Evolutionary conservation across 2,888 invertebrate species (phyloP).

Genomic region (Ennomos quercinarius): DNA sequence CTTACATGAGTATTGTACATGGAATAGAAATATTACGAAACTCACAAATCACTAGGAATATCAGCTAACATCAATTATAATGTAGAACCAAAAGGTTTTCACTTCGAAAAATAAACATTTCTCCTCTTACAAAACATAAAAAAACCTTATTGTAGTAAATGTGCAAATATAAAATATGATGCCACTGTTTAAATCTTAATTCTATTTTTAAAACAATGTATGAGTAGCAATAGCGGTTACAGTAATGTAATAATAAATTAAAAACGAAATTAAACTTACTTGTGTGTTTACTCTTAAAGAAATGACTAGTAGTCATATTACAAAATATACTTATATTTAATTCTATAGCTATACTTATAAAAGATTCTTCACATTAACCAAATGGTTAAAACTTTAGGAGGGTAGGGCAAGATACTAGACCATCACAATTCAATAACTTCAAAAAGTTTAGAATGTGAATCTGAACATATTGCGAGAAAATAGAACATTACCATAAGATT

Average conservation of each 20-base stretch:
- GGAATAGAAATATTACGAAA: slow-evolving; percentile 5
- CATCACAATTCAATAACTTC: slow-evolving; percentile 44
- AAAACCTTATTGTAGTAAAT: slow-evolving; percentile 1
- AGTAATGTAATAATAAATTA: slow-evolving; percentile 4
- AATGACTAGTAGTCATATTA: slow-evolving; percentile 39
- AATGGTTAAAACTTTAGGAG: slow-evolving; percentile 56
- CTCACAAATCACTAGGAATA: slow-evolving; percentile 1
- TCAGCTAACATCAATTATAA: slow-evolving; percentile 7
- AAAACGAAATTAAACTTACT: slow-evolving; percentile 2
- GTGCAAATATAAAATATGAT: not conserved
- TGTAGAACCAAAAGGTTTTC: slow-evolving; percentile 6
- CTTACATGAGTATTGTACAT: slow-evolving; percentile 64
- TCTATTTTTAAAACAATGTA: slow-evolving; percentile 1
- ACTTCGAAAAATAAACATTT: slow-evolving; percentile 15
- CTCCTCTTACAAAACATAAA: slow-evolving; percentile 8
- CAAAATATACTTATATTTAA: slow-evolving; percentile 47
- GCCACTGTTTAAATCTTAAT: not conserved
- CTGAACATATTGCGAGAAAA: slow-evolving; percentile 18
- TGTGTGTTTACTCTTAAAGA: slow-evolving; percentile 13
- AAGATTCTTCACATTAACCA: slow-evolving; percentile 39
- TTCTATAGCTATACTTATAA: slow-evolving; percentile 38
- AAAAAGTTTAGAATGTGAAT: slow-evolving; percentile 20
- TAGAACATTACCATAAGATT: not conserved
- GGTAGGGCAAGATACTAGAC: slow-evolving; percentile 62
- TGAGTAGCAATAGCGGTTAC: not conserved